Evolutionary conservation across 2,113 vertebrate genomes (phyloP).

Genomic region (Cololabis saira): DNA sequence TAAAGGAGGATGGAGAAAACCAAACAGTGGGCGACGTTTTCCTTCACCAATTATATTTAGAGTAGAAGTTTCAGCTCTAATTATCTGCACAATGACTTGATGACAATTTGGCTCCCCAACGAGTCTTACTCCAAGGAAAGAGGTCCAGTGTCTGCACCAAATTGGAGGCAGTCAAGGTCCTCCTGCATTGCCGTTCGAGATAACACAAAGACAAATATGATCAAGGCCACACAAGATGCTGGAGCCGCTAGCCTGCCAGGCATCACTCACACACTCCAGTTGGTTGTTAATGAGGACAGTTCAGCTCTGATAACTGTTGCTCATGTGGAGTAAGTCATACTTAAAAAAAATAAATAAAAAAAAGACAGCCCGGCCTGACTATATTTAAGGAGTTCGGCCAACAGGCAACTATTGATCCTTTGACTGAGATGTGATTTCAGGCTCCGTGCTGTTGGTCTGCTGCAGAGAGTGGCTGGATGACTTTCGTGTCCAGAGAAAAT

Average conservation of each 20-base stretch:
- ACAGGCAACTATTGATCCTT: neutral
- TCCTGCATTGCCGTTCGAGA: neutral
- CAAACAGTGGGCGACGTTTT: too few relatives aligned
- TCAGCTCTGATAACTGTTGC: neutral
- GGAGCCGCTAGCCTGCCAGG: neutral
- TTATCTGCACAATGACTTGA: neutral
- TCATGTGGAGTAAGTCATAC: slow-evolving; percentile 8
- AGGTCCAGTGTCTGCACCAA: neutral
- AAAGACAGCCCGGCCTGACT: neutral
- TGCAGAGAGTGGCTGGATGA: neutral
- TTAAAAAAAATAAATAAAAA: neutral
- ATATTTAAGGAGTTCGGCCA: neutral
- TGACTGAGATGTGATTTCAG: neutral
- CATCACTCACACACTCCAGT: neutral
- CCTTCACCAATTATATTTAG: too few relatives aligned
- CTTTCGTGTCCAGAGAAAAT: too few relatives aligned
- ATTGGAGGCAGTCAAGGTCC: neutral
- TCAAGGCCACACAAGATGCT: neutral
- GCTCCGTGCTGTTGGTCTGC: neutral
- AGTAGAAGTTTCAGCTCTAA: too few relatives aligned
- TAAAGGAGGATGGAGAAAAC: too few relatives aligned
- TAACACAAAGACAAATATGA: neutral
- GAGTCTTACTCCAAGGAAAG: neutral
- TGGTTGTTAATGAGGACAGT: neutral
- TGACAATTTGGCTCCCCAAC: neutral